Base-by-base conservation (phyloP, 1,140 invertebrate species). In the Brachionus sp. region DNA sequence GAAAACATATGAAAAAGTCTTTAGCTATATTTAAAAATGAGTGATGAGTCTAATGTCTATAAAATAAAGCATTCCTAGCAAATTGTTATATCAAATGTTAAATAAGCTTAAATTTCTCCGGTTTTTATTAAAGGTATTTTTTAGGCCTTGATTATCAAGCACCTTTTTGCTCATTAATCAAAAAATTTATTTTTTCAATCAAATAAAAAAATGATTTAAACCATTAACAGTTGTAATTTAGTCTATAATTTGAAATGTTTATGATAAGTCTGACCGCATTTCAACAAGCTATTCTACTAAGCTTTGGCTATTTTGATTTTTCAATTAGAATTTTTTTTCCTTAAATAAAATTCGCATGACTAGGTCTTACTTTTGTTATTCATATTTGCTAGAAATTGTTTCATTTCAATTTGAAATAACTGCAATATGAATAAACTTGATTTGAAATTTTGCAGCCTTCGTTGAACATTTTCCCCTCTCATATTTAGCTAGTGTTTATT, bases 191-290 rank as follows among this genome's bases (percentile, higher is more conserved):
- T 33, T n/a, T 33, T 33, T 37, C 12, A 3, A 64, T 37, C 25
- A n/a, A 66, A 33, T 33, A 13, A 10, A n/a, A 33, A 29, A 33
- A 66, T 66, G 25, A 66, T 66, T 66, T 33, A 66, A 33, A 66
- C 29, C 64, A 66, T 66, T 66, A 66, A 66, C 64, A 66, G 64
- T 66, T 66, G 64, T 37, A 66, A 66, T 66, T 66, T 66, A 66
- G 25, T 66, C 33, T 33, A 66, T 33, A 66, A 37, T 33, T 66
- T 66, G 64, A 37, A 33, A 66, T 33, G 25, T 66, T 66, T 66
- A 37, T 66, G 25, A 33, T 66, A 66, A 33, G 64, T 66, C 64
- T 66, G 64, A 66, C 64, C 25, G 64, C 25, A 13, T 66, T 66
- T 66, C 64, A 66, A 66, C 64, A 66, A 66, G 29, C 29, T 33